Percentiles rank a stretch among this genome's conserved stretches.
Evolutionary conservation across 1,140 invertebrate genomes (phyloP).

Genomic region (Mya arenaria): DNA sequence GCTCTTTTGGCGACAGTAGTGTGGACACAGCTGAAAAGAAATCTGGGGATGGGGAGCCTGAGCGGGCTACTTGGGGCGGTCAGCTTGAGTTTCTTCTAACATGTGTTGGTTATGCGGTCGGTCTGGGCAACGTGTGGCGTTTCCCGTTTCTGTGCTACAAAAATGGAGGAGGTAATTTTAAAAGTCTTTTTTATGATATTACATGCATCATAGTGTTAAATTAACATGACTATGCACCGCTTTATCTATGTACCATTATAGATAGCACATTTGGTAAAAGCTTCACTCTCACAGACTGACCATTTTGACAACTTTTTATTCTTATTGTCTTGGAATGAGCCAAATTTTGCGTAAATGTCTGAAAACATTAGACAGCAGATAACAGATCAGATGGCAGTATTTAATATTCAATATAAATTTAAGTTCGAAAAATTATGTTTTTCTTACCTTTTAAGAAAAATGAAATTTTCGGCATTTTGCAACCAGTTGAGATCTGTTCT

Average conservation of each 20-base stretch:
- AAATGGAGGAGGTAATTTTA: constrained; percentile 90
- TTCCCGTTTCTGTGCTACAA: constrained; percentile 97
- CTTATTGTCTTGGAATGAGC: not conserved
- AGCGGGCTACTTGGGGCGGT: constrained; percentile 57
- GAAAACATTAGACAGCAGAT: too few species aligned
- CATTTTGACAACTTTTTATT: not conserved
- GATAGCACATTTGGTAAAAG: not conserved
- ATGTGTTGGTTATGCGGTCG: constrained; percentile 77
- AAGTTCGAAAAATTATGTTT: too few species aligned
- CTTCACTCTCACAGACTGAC: not conserved
- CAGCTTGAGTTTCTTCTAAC: constrained; percentile 62
- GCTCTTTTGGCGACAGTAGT: not conserved
- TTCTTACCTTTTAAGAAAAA: too few species aligned
- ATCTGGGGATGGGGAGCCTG: too few species aligned
- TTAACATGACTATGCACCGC: not conserved
- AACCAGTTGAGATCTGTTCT: too few species aligned
- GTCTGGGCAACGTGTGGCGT: constrained; percentile 85
- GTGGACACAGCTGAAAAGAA: not conserved
- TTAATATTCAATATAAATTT: too few species aligned
- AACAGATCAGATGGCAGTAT: too few species aligned
- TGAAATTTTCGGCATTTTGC: too few species aligned
- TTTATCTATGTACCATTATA: not conserved
- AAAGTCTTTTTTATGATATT: not conserved
- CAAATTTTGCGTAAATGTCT: not conserved
- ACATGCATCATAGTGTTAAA: not conserved